Evolutionary conservation across 2,113 vertebrate genomes (phyloP), one percentile per base, ranked within the genome.

Genomic region (Anguilla japonica): DNA sequence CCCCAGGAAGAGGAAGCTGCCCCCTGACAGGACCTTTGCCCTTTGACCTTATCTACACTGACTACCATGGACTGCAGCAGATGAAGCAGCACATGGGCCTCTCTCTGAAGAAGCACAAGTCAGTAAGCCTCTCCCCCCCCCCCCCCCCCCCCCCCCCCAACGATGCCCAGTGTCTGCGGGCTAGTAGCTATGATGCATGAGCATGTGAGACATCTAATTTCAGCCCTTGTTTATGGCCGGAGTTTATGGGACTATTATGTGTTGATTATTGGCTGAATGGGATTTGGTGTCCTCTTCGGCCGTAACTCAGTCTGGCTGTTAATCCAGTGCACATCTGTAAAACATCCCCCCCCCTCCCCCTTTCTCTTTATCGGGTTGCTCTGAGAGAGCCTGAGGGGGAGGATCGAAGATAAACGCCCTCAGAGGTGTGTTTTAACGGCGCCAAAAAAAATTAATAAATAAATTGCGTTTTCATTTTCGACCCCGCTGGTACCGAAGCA

Each of bases 71-170:
- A 34, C 92, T 99, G 67, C 97, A 98, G 92, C 98, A 99, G 90
- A 99, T 99, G 98, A 98, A 97, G 89, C 98, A 97, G 90, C 96
- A 99, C 94, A 98, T 99, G 98, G 98, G 98, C 8, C 96, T 99
- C 60, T 99, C 98, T 50, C 97, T 99, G 90, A 97, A 94, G 92
- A 98, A 97, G 91, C 97, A 99, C 96, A 97, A 98, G 98, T 99
- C 85, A 96, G 97, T 90, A 84, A 79, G 13, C 11, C 43, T 46
- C 71, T 3, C 40, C 18, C 43, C 41, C n/a, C 15, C 0, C 34
- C 34, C 34, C 34, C 34, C 34, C 34, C 34, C 3, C 40, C 9
- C 43, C 41, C 34, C 34, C 1, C 1, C n/a, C 15, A 0, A 18
- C 83, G 7, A 3, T 1, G 13, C 26, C 46, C 9, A 16, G 26